These are phyloP conservation scores for Carcharodon carcharias DNA, from an alignment of 2,797 vertebrate genomes.

Conservation along the genomic window DNA sequence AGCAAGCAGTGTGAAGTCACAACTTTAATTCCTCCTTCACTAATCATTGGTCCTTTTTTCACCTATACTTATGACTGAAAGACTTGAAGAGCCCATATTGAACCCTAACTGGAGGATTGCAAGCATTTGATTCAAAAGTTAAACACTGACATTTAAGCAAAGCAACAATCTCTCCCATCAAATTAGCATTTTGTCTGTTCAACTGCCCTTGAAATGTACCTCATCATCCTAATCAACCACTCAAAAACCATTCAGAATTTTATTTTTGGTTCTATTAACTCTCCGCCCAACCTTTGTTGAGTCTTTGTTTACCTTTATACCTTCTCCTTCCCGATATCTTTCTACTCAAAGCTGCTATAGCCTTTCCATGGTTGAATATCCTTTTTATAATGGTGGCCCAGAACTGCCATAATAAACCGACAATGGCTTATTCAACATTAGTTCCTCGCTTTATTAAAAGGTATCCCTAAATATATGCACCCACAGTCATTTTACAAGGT, in stretches of 20 bases:
- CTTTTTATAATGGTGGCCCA: background rate
- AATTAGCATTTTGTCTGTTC: background rate
- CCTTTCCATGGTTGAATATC: background rate
- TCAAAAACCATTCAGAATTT: background rate
- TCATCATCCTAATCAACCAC: background rate
- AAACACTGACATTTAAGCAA: background rate
- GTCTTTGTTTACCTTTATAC: background rate
- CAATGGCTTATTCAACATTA: background rate
- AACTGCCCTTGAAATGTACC: background rate
- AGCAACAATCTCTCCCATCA: background rate
- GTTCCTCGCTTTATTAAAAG: background rate
- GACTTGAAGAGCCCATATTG: background rate
- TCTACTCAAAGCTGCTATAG: background rate
- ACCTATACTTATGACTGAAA: background rate
- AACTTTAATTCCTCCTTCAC: background rate
- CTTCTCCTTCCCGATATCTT: background rate
- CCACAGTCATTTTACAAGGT: background rate
- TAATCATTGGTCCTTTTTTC: background rate
- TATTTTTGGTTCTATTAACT: background rate
- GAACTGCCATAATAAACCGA: too few relatives aligned
- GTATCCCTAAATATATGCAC: background rate
- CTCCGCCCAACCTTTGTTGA: background rate
- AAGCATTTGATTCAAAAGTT: background rate
- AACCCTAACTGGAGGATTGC: background rate
- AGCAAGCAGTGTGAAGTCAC: background rate